Conservation (phyloP, 2,113 vertebrate species). For the Gadus macrocephalus region DNA sequence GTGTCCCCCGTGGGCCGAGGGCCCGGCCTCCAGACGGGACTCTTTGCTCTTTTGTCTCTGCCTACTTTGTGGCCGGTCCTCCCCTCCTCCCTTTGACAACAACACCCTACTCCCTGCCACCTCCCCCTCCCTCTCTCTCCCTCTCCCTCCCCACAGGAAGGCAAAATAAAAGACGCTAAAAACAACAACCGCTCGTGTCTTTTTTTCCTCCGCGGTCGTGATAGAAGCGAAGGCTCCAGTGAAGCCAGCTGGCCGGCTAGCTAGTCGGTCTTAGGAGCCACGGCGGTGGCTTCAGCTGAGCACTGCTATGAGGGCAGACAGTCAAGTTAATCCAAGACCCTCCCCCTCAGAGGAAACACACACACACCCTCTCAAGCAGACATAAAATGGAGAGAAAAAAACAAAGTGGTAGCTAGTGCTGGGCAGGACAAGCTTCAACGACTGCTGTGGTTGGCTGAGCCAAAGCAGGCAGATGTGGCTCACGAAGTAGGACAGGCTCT, state of each 20-base stretch:
- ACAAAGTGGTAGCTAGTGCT: constrained; percentile 43
- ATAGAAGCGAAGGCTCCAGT: constrained; percentile 23
- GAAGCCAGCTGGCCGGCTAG: constrained; percentile 13
- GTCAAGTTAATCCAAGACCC: constrained; percentile 64
- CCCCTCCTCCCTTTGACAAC: constrained; percentile 20
- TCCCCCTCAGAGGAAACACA: constrained; percentile 68
- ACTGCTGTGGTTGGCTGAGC: constrained; percentile 57
- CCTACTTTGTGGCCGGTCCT: constrained; percentile 19
- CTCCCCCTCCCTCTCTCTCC: constrained; percentile 14
- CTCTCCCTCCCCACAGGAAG: not conserved
- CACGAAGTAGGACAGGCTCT: constrained; percentile 39
- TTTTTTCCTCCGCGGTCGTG: constrained; percentile 17
- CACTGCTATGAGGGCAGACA: constrained; percentile 39
- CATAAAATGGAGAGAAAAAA: constrained; percentile 42
- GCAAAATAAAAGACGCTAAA: constrained; percentile 18
- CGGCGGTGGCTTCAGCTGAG: constrained; percentile 49
- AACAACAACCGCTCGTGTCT: constrained; percentile 11
- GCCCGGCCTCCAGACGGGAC: constrained; percentile 23
- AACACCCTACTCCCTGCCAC: constrained; percentile 14
- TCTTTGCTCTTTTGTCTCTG: constrained; percentile 21
- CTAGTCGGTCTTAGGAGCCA: not conserved
- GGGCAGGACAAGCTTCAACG: constrained; percentile 39
- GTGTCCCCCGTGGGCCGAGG: constrained; percentile 32
- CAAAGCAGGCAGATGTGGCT: constrained; percentile 48
- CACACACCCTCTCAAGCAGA: constrained; percentile 63